Evolutionary conservation across 1,140 invertebrate genomes (phyloP), one percentile per base, ranked within the genome.

Genomic region (Bradynema listronoti): DNA sequence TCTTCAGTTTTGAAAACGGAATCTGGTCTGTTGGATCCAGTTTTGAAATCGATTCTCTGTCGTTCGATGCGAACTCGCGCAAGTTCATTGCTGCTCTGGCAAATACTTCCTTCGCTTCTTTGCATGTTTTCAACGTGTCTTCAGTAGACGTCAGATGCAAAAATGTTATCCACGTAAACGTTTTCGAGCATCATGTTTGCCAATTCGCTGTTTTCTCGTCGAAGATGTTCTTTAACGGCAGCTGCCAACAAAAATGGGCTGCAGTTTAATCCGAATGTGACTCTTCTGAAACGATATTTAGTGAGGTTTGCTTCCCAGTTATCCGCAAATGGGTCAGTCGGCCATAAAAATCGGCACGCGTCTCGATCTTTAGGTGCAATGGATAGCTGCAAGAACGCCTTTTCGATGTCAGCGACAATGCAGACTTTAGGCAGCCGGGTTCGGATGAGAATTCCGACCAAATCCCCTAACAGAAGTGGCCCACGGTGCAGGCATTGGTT

Each of bases 251-350:
- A 24, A 30, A 73, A 67, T 6, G 65, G 68, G 5, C 32, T 32
- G 9, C 30, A 33, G 0, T 16, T 72, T 4, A 67, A 19, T 43
- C 65, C 65, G 41, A 67, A 67, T 32, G 60, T 34, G 24, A 72
- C 65, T 7, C 46, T 30, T 4, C 22, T 22, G 14, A 68, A 67
- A 1, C 65, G 46, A 16, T 24, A 43, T 0, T 62, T 34, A n/a
- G 41, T 14, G 22, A 68, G 19, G 25, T 65, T 69, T n/a, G n/a
- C n/a, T 53, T 61, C 1, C 19, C 27, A 0, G n/a, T 22, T 58
- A n/a, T n/a, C n/a, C n/a, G n/a, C n/a, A 0, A 58, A 11, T 4
- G 50, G 59, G 6, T 60, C 16, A 2, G 36, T 41, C 0, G 60
- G 4, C 58, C 58, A 60, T 2, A 60, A 56, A 34, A 60, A 60